Conservation (phyloP, 1,140 invertebrate genomes). For the Agrilus planipennis region DNA sequence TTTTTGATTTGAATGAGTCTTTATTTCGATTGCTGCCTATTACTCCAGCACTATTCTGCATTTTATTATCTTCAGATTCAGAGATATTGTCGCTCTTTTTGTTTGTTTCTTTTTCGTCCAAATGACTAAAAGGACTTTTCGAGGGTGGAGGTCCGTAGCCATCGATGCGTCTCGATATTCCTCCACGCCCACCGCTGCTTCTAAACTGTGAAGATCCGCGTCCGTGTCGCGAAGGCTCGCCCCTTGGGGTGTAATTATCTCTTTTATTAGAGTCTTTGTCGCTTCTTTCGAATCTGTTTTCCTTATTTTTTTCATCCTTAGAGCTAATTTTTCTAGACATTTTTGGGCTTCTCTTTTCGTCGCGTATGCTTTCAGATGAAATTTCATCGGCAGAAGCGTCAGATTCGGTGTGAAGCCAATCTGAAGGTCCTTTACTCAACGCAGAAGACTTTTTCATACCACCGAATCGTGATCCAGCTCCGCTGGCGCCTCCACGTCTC, state of each 20-base stretch:
- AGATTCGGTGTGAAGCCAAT: constrained; percentile 41
- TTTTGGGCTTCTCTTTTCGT: constrained; percentile 38
- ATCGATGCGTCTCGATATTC: constrained; percentile 51
- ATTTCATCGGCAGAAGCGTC: constrained; percentile 46
- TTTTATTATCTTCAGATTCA: constrained; percentile 46
- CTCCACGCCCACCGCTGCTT: constrained; percentile 37
- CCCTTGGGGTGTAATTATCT: constrained; percentile 62
- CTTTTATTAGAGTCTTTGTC: constrained; percentile 34
- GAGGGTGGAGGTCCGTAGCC: constrained; percentile 63
- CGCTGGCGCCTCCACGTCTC: constrained; percentile 22
- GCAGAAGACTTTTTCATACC: constrained; percentile 11
- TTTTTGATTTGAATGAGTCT: constrained; percentile 1
- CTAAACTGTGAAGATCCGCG: constrained; percentile 52
- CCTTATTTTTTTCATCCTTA: constrained; percentile 46
- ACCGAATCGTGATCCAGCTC: constrained; percentile 23
- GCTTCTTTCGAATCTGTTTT: constrained; percentile 25
- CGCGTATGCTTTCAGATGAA: constrained; percentile 39
- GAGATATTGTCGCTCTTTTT: constrained; percentile 28
- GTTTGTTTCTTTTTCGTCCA: constrained; percentile 29
- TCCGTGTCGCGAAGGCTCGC: constrained; percentile 68
- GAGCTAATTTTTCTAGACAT: constrained; percentile 37
- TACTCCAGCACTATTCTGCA: constrained; percentile 48
- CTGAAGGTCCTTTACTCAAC: constrained; percentile 21
- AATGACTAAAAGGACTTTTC: constrained; percentile 57
- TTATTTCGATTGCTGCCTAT: constrained; percentile 32